A percentile compares a stretch with the other conserved stretches of the same genome.
Conservation (phyloP, 2,888 invertebrate species). For the Aromia moschata region DNA sequence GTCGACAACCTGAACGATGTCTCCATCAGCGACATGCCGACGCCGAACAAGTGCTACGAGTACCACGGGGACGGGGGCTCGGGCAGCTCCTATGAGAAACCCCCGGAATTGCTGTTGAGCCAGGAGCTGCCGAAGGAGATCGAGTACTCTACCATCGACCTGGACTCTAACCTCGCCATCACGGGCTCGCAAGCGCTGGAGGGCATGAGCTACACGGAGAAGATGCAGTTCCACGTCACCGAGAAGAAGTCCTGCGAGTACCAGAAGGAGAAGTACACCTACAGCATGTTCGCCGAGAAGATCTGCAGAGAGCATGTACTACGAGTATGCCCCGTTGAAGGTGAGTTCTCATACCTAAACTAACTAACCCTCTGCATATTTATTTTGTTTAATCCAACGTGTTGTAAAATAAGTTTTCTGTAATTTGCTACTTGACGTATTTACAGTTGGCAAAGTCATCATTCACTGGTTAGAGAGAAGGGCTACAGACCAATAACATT, state of each 20-base stretch:
- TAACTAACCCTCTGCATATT: no score
- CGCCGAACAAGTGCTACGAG: constrained; percentile 46
- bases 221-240: constrained; percentile 54
- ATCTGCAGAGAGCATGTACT: constrained; percentile 61
- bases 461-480: no score
- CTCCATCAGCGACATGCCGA: constrained; percentile 31
- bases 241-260: constrained; percentile 53
- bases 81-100: constrained; percentile 46
- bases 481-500: no score
- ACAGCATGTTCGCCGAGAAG: constrained; percentile 53
- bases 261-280: constrained; percentile 53
- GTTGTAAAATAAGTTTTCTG: no score
- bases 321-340: constrained; percentile 58
- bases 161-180: constrained; percentile 50
- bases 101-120: constrained; percentile 34
- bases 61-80: constrained; percentile 41
- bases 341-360: no score
- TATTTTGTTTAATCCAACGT: no score
- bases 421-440: no score
- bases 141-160: constrained; percentile 58
- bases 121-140: constrained; percentile 51
- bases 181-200: constrained; percentile 48
- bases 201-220: constrained; percentile 46
- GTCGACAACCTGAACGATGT: constrained; percentile 36
- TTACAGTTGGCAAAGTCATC: no score